Evolutionary conservation across 2,888 invertebrate species (phyloP).

Genomic region (Coenonympha arcania): DNA sequence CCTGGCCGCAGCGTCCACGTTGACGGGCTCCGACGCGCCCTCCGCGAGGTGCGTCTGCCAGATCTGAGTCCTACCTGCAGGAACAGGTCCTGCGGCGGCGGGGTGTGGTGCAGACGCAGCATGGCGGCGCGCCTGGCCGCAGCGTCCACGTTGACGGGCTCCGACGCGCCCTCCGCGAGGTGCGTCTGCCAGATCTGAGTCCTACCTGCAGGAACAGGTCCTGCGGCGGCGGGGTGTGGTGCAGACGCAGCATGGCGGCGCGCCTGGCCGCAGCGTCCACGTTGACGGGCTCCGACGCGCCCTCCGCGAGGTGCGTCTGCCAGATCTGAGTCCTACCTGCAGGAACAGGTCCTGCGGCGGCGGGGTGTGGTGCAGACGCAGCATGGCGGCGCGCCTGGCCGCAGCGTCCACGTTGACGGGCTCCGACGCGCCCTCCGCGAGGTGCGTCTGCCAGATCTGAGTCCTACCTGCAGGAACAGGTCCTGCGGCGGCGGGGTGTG

Average conservation of each 20-base stretch:
- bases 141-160: conserved; percentile 97
- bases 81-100: too few species aligned
- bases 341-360: too few species aligned
- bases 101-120: conserved; percentile 73
- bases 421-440: conserved; percentile 89
- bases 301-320: conserved; percentile 87
- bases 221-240: conserved; percentile 78
- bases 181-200: conserved; percentile 92
- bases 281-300: conserved; percentile 94
- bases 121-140: conserved; percentile 83
- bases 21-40: conserved; percentile 92
- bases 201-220: too few species aligned
- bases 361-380: conserved; percentile 76
- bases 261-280: conserved; percentile 92
- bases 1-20: conserved; percentile 93
- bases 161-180: conserved; percentile 87
- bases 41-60: conserved; percentile 90
- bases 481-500: conserved; percentile 78
- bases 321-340: too few species aligned
- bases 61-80: too few species aligned
- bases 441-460: conserved; percentile 90
- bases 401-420: conserved; percentile 97
- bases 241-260: conserved; percentile 77
- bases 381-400: conserved; percentile 81
- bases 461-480: too few species aligned